These are phyloP conservation scores for Drosophila differens DNA, from an alignment of 2,888 invertebrate species.

Conservation along the genomic window DNA sequence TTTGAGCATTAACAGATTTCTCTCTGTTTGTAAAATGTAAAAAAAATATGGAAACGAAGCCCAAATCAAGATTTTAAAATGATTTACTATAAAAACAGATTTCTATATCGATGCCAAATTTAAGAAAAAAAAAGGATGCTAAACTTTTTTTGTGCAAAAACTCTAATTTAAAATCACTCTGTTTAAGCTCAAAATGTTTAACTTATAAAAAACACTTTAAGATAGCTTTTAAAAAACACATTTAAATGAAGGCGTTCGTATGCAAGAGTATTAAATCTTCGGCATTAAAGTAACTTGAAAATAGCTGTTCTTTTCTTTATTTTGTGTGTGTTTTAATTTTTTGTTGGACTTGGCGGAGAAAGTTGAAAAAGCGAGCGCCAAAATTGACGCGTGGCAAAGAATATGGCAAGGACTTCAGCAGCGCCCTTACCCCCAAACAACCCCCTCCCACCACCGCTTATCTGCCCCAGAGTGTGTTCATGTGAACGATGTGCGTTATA, in stretches of 20 bases:
- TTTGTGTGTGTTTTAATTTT: constrained; percentile 18
- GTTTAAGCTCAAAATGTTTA: not conserved
- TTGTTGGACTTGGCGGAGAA: constrained; percentile 36
- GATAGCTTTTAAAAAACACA: not conserved
- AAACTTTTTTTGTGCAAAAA: not conserved
- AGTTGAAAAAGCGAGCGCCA: constrained; percentile 72
- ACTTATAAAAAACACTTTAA: not conserved
- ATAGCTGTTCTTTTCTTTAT: not conserved
- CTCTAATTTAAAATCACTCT: not conserved
- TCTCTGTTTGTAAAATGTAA: not conserved
- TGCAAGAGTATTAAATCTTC: not conserved
- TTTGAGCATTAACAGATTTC: not conserved
- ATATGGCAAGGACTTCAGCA: constrained; percentile 42
- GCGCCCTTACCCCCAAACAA: constrained; percentile 10
- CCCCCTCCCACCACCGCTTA: not conserved
- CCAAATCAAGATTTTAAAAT: not conserved
- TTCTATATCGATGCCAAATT: not conserved
- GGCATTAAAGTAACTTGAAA: not conserved
- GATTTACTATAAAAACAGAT: not conserved
- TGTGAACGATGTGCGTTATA: constrained; percentile 77
- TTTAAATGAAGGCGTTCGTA: not conserved
- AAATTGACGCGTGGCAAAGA: constrained; percentile 71
- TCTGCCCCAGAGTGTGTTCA: constrained; percentile 13
- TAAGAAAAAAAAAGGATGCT: not conserved
- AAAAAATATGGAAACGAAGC: accelerated